Evolutionary conservation across 1,140 invertebrate species (phyloP).

Genomic region (Heliothis virescens): DNA sequence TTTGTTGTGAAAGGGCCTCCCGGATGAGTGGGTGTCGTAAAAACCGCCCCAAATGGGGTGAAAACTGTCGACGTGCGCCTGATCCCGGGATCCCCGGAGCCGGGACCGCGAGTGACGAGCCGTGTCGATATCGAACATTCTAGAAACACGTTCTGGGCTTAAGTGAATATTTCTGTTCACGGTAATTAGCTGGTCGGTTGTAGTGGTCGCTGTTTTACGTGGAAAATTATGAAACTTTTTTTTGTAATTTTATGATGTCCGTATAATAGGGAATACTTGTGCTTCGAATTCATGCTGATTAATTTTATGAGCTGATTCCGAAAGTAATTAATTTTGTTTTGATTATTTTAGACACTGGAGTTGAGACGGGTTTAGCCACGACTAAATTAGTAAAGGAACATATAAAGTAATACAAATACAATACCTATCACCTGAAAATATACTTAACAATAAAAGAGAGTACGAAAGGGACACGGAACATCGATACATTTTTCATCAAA

Average conservation of each 20-base stretch:
- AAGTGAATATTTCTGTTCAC: slow-evolving; percentile 10
- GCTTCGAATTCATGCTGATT: no score
- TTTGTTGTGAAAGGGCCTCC: slow-evolving; percentile 65
- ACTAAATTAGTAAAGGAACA: no score
- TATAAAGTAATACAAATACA: no score
- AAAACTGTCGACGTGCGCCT: slow-evolving; percentile 76
- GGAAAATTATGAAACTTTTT: background rate
- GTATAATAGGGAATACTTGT: no score
- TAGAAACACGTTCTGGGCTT: slow-evolving; percentile 10
- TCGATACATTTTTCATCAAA: background rate
- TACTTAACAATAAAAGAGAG: background rate
- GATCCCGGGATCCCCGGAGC: no score
- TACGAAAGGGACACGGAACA: no score
- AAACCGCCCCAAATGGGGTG: slow-evolving; percentile 75
- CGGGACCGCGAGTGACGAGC: slow-evolving; percentile 53
- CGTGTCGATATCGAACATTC: slow-evolving; percentile 48
- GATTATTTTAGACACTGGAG: no score
- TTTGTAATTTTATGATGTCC: background rate
- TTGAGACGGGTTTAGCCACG: no score
- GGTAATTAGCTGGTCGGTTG: background rate
- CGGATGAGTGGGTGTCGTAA: slow-evolving; percentile 72
- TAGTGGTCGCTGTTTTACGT: background rate
- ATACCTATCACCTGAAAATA: no score
- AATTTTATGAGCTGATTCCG: no score
- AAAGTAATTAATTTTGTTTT: no score